These are phyloP conservation scores for Anoplius nigerrimus DNA, from an alignment of 2,888 invertebrate species.

Conservation along the genomic window DNA sequence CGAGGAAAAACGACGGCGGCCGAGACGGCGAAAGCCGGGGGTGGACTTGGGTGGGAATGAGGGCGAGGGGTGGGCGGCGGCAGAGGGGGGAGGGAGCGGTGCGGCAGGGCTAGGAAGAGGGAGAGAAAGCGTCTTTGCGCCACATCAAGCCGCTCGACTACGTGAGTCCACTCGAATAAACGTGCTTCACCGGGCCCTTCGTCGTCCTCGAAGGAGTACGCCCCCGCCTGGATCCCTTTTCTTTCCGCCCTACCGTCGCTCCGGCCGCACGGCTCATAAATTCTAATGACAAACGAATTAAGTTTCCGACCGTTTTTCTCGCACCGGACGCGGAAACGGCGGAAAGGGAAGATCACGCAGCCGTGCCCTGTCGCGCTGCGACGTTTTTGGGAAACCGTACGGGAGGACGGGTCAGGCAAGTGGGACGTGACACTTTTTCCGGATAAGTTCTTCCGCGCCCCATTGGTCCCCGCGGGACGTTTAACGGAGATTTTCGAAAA, in stretches of 20 bases:
- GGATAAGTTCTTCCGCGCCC: too few species aligned
- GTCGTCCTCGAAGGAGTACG: conserved; percentile 26
- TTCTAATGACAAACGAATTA: conserved; percentile 53
- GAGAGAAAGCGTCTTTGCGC: conserved; percentile 10
- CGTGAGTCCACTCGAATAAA: conserved; percentile 45
- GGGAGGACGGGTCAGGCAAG: too few species aligned
- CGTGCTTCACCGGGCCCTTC: conserved; percentile 26
- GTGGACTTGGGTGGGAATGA: not conserved
- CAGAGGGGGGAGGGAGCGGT: not conserved
- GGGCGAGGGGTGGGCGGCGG: not conserved
- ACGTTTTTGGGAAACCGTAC: too few species aligned
- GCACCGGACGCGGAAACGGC: too few species aligned
- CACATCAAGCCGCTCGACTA: conserved; percentile 39
- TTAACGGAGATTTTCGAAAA: too few species aligned
- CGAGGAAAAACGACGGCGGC: conserved; percentile 23
- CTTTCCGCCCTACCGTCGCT: conserved; percentile 23
- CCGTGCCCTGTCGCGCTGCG: too few species aligned
- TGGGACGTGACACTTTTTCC: too few species aligned
- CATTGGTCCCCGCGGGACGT: too few species aligned
- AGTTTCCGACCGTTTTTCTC: conserved; percentile 32
- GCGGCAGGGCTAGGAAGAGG: not conserved
- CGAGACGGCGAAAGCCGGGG: not conserved
- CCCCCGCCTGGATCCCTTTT: conserved; percentile 20
- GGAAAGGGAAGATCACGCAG: too few species aligned
- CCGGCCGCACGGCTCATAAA: conserved; percentile 44